Conservation (phyloP, 2,797 vertebrate genomes). For the Emys orbicularis region DNA sequence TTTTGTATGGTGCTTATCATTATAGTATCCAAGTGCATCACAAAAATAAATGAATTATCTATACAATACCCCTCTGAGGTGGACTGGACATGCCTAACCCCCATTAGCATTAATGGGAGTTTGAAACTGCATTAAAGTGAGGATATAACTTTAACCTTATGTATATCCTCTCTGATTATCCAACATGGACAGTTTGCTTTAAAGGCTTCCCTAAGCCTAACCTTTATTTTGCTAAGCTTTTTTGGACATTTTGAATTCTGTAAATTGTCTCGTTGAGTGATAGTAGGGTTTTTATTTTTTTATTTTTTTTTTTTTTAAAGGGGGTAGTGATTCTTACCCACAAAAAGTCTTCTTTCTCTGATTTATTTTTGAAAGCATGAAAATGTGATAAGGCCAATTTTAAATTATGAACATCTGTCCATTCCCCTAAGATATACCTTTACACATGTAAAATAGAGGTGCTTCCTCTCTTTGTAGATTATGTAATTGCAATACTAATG, state of each 20-base stretch:
- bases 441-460: background rate
- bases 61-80: no score
- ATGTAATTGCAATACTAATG: background rate
- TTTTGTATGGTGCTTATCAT: background rate
- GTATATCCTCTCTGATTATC: background rate
- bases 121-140: background rate
- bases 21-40: background rate
- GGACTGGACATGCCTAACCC: background rate
- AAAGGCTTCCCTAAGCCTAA: background rate
- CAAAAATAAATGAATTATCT: background rate
- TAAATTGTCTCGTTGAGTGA: background rate
- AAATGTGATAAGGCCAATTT: background rate
- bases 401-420: background rate
- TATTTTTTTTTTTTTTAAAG: background rate
- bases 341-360: background rate
- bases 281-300: background rate
- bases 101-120: background rate
- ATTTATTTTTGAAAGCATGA: background rate
- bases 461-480: background rate
- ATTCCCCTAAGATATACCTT: background rate
- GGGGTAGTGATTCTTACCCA: background rate
- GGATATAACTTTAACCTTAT: background rate
- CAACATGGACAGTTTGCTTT: background rate
- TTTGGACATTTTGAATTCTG: background rate
- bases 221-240: background rate